phyloP scores from a whole-genome alignment of 2,113 vertebrate species.

The Stercorarius parasiticus region DNA sequence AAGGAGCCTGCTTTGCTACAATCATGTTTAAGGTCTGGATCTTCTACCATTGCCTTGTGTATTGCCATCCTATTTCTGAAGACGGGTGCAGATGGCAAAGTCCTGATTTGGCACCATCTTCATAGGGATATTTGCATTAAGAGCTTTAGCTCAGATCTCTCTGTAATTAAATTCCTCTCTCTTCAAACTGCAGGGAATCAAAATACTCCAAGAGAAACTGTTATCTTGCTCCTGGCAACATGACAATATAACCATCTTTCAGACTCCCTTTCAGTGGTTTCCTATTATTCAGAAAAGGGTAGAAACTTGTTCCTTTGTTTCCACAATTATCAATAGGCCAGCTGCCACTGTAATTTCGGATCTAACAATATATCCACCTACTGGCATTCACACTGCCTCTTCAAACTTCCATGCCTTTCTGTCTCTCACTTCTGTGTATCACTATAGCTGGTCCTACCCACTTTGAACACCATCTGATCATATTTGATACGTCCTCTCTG shows the following conservation, averaged over 20 bases:
- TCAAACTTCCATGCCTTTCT: not conserved
- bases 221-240: not conserved
- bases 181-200: not conserved
- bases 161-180: not conserved
- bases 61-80: not conserved
- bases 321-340: not conserved
- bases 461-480: not conserved
- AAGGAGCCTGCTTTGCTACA: not conserved
- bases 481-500: not conserved
- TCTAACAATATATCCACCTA: not conserved
- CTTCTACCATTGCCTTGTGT: not conserved
- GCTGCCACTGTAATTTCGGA: not conserved
- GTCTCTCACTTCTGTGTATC: not conserved
- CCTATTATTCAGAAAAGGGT: not conserved
- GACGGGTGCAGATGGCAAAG: not conserved
- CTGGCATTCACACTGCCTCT: not conserved
- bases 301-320: not conserved
- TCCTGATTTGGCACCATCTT: not conserved
- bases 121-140: not conserved
- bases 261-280: not conserved
- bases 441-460: not conserved
- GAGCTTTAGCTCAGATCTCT: not conserved
- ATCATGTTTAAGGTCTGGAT: not conserved
- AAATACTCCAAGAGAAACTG: not conserved
- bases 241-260: not conserved